Evolutionary conservation across 2,888 invertebrate genomes (phyloP), one percentile per base, ranked within the genome.

Genomic region (Aphidoletes aphidimyza): DNA sequence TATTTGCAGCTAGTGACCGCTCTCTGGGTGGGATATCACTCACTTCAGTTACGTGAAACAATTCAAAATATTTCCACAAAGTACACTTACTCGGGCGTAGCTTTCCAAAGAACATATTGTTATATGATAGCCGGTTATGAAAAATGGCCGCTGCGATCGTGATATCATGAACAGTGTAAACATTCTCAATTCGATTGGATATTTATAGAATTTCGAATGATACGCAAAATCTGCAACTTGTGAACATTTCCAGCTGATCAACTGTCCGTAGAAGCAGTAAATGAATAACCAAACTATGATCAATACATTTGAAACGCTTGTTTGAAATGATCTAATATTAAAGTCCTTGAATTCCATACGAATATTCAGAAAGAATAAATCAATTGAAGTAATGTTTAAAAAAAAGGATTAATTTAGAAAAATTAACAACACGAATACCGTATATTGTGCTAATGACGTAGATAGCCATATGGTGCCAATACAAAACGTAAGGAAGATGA

Each of bases 261-360:
- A 42, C 26, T 83, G 2, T 45, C 83, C 83, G 14, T 37, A 83
- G 17, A 30, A 39, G 30, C 83, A 83, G 14, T 83, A 83, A 9
- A 83, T 17, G 17, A 42, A 83, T 17, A 83, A 45, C 42, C 83
- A 83, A 83, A 83, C 81, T 9, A 81, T n/a, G n/a, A 81, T 22
- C 42, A 42, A 42, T 42, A 42, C 42, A 42, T 42, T 37, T 8
- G 81, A 81, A 6, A 81, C 37, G 1, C 37, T 3, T 37, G 81
- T 19, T 11, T 81, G 81, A 11, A 81, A 81, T n/a, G 37, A 22
- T n/a, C 37, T 37, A n/a, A 81, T 8, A 37, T 37, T 37, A 8
- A 81, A 5, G 8, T 81, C 30, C 69, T 69, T 26, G 0, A 1
- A n/a, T n/a, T n/a, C n/a, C n/a, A n/a, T n/a, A n/a, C n/a, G n/a